Evolutionary conservation across 2,888 invertebrate genomes (phyloP).

Genomic region (Plebejus anna): DNA sequence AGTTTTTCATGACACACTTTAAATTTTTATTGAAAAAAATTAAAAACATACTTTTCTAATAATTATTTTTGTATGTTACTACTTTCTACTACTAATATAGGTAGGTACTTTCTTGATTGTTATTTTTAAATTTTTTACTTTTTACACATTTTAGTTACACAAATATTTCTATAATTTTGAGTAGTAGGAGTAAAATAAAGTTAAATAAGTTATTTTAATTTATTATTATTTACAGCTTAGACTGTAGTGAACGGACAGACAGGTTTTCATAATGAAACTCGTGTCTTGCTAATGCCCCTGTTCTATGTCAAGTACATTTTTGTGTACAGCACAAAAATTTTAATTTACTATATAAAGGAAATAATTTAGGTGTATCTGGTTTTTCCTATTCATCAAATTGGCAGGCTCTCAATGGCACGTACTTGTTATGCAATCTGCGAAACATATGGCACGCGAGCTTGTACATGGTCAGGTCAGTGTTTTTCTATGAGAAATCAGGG

Average conservation of each 20-base stretch:
- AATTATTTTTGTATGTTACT: too few species aligned
- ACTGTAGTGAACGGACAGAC: background rate
- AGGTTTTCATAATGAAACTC: background rate
- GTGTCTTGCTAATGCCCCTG: background rate
- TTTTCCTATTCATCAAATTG: conserved; percentile 20
- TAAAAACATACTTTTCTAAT: too few species aligned
- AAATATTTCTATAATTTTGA: too few species aligned
- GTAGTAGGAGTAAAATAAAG: too few species aligned
- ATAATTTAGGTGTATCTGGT: conserved; percentile 18
- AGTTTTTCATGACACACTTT: background rate
- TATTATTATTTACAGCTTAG: background rate
- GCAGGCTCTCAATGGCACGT: conserved; percentile 17
- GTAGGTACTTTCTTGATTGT: too few species aligned
- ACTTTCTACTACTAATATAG: too few species aligned
- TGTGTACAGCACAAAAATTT: background rate
- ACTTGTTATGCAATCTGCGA: conserved; percentile 15
- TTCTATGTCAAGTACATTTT: conserved; percentile 17
- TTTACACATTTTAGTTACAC: too few species aligned
- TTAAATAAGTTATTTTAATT: too few species aligned
- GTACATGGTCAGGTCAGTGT: background rate
- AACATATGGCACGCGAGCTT: conserved; percentile 7
- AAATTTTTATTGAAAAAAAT: background rate
- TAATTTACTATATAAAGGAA: background rate
- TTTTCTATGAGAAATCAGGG: background rate
- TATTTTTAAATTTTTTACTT: too few species aligned